phyloP scores from a whole-genome alignment of 2,888 invertebrate genomes.

The Sabellastarte sp. region DNA sequence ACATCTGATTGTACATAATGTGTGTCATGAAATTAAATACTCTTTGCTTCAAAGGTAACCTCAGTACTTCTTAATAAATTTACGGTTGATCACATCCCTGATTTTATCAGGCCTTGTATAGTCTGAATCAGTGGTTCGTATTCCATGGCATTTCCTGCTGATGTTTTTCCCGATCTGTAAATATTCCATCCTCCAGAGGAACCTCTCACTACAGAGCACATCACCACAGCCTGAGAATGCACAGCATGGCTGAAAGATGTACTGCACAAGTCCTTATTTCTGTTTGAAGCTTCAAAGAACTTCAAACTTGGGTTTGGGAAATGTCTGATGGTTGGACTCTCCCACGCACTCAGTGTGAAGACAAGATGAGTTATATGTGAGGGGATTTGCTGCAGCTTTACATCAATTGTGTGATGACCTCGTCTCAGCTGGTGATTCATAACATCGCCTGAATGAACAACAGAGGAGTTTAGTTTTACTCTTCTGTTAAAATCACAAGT shows the following conservation, averaged over 20 bases:
- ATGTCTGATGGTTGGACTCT: slow-evolving; percentile 32
- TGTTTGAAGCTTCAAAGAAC: slow-evolving; percentile 33
- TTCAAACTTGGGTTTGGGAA: slow-evolving; percentile 38
- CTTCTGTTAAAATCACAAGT: neutral
- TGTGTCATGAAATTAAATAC: neutral
- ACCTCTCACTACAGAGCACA: slow-evolving; percentile 35
- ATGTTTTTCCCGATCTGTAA: slow-evolving; percentile 36
- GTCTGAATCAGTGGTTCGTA: slow-evolving; percentile 28
- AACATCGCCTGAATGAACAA: slow-evolving; percentile 24
- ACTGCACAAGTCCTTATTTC: slow-evolving; percentile 31
- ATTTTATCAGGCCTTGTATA: slow-evolving; percentile 8
- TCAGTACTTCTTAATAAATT: neutral
- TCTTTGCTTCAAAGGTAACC: neutral
- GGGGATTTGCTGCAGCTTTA: slow-evolving; percentile 31
- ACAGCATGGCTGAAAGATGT: slow-evolving; percentile 36
- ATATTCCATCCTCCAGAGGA: slow-evolving; percentile 15
- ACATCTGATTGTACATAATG: too few species aligned
- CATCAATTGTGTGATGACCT: slow-evolving; percentile 38
- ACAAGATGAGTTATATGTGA: slow-evolving; percentile 32
- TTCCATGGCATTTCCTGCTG: slow-evolving; percentile 35
- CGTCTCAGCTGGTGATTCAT: slow-evolving; percentile 25
- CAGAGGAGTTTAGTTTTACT: neutral
- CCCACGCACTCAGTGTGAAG: slow-evolving; percentile 39
- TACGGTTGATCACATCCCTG: neutral
- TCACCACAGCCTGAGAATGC: slow-evolving; percentile 35